Conservation (phyloP, 2,888 invertebrate species). For the Drosophila pseudotakahashii region DNA sequence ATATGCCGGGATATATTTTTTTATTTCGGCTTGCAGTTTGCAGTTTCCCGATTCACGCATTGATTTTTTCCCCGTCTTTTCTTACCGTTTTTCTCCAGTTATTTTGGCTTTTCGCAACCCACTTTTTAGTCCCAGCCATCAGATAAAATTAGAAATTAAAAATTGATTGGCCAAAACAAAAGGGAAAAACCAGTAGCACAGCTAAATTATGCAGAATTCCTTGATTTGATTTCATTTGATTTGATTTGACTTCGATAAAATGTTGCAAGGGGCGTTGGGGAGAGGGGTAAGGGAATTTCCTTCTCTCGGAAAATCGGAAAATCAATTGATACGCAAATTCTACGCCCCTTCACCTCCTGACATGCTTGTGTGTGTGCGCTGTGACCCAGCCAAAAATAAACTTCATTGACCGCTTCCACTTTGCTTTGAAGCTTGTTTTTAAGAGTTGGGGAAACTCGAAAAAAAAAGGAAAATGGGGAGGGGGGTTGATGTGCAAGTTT, state of each 20-base stretch:
- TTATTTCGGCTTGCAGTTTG: neutral
- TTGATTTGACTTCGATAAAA: constrained; percentile 24
- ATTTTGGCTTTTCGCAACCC: neutral
- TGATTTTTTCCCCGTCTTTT: constrained; percentile 3
- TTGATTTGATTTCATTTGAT: constrained; percentile 35
- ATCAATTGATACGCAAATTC: constrained; percentile 51
- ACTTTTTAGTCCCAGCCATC: constrained; percentile 1
- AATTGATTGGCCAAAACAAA: constrained; percentile 34
- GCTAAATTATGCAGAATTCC: constrained; percentile 46
- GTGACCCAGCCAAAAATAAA: constrained; percentile 67
- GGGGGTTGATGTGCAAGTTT: neutral
- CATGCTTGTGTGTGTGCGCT: constrained; percentile 7
- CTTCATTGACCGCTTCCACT: constrained; percentile 60
- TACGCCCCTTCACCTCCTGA: constrained; percentile 1
- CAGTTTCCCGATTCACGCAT: constrained; percentile 3
- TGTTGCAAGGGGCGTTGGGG: neutral
- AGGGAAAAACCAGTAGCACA: neutral
- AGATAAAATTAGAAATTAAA: constrained; percentile 53
- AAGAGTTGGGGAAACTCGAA: constrained; percentile 7
- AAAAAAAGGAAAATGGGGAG: neutral
- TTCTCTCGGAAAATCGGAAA: constrained; percentile 14
- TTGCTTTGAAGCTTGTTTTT: constrained; percentile 6
- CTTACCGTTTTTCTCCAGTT: no score
- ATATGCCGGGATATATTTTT: constrained; percentile 16
- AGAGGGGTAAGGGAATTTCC: neutral